Conservation (phyloP, 2,113 vertebrate species). For the Tringa solitaria region DNA sequence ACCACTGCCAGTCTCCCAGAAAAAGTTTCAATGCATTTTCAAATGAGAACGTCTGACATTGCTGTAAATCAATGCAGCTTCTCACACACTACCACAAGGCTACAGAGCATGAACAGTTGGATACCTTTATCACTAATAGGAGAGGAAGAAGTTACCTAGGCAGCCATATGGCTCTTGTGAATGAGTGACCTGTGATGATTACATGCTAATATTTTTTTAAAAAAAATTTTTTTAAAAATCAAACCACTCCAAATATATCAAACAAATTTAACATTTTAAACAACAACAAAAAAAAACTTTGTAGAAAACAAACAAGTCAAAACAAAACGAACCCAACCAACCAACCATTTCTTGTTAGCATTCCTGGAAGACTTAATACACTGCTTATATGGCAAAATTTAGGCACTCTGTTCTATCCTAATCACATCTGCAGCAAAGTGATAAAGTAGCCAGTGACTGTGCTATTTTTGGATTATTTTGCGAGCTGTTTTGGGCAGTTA, state of each 20-base stretch:
- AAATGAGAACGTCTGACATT: background rate
- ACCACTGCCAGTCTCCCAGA: background rate
- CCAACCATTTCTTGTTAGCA: background rate
- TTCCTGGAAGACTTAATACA: background rate
- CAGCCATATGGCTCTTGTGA: background rate
- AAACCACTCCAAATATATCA: background rate
- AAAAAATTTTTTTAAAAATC: background rate
- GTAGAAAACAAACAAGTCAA: background rate
- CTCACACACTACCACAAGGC: background rate
- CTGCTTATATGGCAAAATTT: background rate
- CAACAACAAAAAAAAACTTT: background rate
- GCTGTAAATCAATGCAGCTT: background rate
- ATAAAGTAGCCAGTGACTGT: conserved; percentile 39
- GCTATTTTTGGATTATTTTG: conserved; percentile 55
- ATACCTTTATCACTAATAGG: background rate
- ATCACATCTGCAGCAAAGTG: conserved; percentile 42
- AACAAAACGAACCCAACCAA: background rate
- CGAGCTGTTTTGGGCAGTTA: conserved; percentile 5
- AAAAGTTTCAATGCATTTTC: background rate
- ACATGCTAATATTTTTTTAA: background rate
- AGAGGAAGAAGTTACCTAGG: background rate
- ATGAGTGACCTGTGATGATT: background rate
- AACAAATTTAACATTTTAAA: background rate
- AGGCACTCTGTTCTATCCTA: background rate
- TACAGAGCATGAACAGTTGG: background rate